Evolutionary conservation across 2,113 vertebrate genomes (phyloP).

Genomic region (rat (Rattus norvegicus)): DNA sequence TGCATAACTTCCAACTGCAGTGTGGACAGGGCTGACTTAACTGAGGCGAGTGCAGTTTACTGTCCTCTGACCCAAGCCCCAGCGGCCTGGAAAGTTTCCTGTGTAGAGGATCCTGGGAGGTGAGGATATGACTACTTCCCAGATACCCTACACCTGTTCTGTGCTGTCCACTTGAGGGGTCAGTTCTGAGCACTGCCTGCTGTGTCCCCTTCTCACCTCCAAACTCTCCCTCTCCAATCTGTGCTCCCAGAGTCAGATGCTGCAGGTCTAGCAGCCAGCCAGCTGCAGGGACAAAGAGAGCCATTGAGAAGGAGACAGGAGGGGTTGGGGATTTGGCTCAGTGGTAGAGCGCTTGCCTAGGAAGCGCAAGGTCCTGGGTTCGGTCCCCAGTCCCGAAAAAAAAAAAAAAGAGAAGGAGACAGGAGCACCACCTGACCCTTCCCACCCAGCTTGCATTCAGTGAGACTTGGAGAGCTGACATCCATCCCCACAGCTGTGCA

Average conservation of each 20-base stretch:
- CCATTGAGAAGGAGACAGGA: rapidly evolving
- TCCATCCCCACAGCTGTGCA: neutral
- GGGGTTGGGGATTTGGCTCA: too few relatives aligned
- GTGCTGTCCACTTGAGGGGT: rapidly evolving
- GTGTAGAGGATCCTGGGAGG: neutral
- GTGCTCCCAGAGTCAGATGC: constrained; percentile 88
- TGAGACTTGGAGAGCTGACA: neutral
- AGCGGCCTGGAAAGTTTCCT: neutral
- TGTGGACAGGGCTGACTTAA: neutral
- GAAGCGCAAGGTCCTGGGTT: too few relatives aligned
- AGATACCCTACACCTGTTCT: rapidly evolving
- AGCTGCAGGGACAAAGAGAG: constrained; percentile 81
- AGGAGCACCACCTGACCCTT: rapidly evolving
- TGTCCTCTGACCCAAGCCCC: neutral
- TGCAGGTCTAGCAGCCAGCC: constrained; percentile 94
- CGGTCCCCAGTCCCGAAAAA: too few relatives aligned
- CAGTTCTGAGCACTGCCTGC: neutral
- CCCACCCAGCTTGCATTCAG: neutral
- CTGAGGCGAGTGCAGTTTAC: neutral
- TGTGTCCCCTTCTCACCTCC: constrained; percentile 87
- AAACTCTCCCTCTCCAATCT: constrained; percentile 94
- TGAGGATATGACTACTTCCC: rapidly evolving
- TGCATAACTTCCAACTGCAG: neutral
- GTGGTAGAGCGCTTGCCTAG: too few relatives aligned
- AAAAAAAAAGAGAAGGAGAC: too few relatives aligned